phyloP scores from a whole-genome alignment of 2,797 vertebrate species.

The Acanthopagrus latus region DNA sequence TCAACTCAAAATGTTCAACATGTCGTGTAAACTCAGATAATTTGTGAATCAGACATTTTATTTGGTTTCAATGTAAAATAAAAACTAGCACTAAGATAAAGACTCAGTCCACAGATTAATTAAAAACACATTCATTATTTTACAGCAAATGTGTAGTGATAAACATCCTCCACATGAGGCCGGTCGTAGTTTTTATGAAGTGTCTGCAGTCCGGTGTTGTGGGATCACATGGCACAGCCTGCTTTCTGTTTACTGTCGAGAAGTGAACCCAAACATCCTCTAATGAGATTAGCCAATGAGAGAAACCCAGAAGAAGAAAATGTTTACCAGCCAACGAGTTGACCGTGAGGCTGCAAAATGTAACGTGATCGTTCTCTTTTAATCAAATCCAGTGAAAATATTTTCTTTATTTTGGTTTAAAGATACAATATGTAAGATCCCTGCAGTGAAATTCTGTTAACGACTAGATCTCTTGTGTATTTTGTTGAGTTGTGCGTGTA shows the following conservation, averaged over 20 bases:
- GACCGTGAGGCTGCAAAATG: neutral
- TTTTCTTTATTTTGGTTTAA: neutral
- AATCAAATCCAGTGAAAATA: neutral
- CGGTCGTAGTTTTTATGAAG: neutral
- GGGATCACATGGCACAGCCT: slow-evolving; percentile 53
- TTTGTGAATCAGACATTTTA: neutral
- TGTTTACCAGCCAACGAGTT: slow-evolving; percentile 34
- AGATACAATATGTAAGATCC: too few species aligned
- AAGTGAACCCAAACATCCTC: slow-evolving; percentile 69
- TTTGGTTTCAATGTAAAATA: neutral
- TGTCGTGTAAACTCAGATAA: neutral
- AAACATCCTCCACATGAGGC: neutral
- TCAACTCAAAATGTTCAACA: too few species aligned
- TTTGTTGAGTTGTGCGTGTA: too few species aligned
- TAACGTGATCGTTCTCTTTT: neutral
- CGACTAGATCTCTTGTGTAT: too few species aligned
- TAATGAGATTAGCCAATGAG: slow-evolving; percentile 65
- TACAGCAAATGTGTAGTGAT: neutral
- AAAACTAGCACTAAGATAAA: too few species aligned
- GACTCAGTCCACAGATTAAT: neutral
- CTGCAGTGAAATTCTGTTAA: too few species aligned
- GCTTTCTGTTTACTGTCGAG: slow-evolving; percentile 64
- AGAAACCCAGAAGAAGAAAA: slow-evolving; percentile 40
- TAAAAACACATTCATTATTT: neutral
- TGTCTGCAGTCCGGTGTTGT: slow-evolving; percentile 42